Evolutionary conservation across 2,888 invertebrate species (phyloP), one percentile per base, ranked within the genome.

Genomic region (Schizaphis graminum): DNA sequence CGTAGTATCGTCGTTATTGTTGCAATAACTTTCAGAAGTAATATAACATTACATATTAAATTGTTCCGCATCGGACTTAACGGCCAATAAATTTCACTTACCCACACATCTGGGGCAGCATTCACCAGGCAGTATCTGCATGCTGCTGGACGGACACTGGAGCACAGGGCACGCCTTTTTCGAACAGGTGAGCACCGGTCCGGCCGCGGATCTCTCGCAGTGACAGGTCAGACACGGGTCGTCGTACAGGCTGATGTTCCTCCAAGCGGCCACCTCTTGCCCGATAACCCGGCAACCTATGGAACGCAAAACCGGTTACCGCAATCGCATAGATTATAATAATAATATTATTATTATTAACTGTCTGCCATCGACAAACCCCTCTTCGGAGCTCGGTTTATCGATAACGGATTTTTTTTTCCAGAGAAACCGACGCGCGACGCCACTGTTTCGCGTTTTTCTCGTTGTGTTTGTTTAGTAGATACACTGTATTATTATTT

Each of bases 91-190:
- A 77, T 41, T 77, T 77, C 41, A 88, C 93, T 95, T 95, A 96
- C 97, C 97, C 95, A 96, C 96, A 95, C 97, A 97, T 94, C 96
- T 96, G 0, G 97, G 97, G 95, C 99, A 99, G 96, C 99, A 99
- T 95, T 98, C 98, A 8, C 98, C 98, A 0, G 97, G 96, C 56
- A 97, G 97, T 93, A 97, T 97, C 94, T 97, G 96, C 95, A 98
- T 98, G 95, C 97, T 97, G 26, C 97, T 96, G 1, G 96, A 96
- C 13, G 97, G 97, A 96, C 99, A 99, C 95, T 98, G 98, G 67
- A 99, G 96, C 16, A 98, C 98, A 0, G 99, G 98, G 95, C 99
- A 99, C 1, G 98, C 98, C 94, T 97, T 97, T 95, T 98, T 98
- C 86, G 97, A 96, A 96, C 99, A 99, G 35, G 97, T 97, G 95